These are phyloP conservation scores for Seira ritae DNA, from an alignment of 2,888 invertebrate species.

Conservation along the genomic window DNA sequence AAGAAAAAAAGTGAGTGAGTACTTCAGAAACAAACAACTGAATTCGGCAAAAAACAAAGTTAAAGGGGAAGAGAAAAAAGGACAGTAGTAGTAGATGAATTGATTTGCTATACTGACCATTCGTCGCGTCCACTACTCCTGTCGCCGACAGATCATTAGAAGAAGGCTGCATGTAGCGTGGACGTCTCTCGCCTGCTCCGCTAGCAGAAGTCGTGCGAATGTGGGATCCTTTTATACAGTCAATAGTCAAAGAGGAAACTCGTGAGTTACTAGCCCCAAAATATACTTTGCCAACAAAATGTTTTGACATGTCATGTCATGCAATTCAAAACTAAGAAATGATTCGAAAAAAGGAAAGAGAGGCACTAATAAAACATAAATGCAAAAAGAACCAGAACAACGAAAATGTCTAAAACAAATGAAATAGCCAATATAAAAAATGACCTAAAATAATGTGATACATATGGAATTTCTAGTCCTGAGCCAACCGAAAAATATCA, in stretches of 20 bases:
- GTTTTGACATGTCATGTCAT: not conserved
- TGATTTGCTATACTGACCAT: conserved; percentile 59
- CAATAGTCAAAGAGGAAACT: conserved; percentile 57
- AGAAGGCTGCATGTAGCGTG: conserved; percentile 61
- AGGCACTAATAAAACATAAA: conserved; percentile 2
- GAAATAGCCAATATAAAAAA: no score
- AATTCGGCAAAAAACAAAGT: not conserved
- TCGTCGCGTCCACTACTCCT: conserved; percentile 61
- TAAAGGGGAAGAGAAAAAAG: conserved; percentile 14
- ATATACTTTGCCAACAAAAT: conserved; percentile 24
- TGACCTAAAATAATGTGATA: no score
- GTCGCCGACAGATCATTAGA: conserved; percentile 50
- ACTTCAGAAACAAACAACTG: not conserved
- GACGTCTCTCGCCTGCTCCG: conserved; percentile 59
- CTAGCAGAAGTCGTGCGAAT: conserved; percentile 52
- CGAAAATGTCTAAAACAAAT: no score
- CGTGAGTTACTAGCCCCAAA: conserved; percentile 55
- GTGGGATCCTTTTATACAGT: conserved; percentile 57
- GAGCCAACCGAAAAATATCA: no score
- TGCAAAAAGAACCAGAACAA: no score
- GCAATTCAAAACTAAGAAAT: not conserved
- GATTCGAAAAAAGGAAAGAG: not conserved
- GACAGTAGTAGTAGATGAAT: conserved; percentile 50
- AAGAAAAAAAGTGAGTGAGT: conserved; percentile 15
- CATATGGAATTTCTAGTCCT: no score